Conservation (phyloP, 1,140 invertebrate species). For the Aphelinus atriplicis region DNA sequence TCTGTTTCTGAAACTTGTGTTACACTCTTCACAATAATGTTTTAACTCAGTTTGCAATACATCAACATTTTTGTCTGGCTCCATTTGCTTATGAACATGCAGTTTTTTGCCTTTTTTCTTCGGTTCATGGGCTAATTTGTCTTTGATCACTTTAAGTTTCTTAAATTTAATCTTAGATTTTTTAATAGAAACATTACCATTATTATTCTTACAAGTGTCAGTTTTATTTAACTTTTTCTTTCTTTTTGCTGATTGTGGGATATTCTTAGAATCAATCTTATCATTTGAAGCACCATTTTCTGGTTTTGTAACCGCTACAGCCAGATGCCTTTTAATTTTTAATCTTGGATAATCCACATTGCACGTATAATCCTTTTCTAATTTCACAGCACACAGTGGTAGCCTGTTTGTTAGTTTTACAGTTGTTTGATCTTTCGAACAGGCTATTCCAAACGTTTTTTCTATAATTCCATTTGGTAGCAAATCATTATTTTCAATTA, state of each 20-base stretch:
- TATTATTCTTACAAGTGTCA: neutral
- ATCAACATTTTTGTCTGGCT: neutral
- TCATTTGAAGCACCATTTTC: constrained; percentile 3
- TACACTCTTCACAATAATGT: constrained; percentile 54
- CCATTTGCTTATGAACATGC: neutral
- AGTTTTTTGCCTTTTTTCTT: constrained; percentile 21
- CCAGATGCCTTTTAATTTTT: constrained; percentile 34
- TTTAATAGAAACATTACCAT: constrained; percentile 36
- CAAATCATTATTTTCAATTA: constrained; percentile 6
- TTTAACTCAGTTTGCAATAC: constrained; percentile 42
- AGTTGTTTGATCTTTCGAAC: neutral
- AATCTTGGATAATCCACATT: constrained; percentile 34
- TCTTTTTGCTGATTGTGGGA: neutral
- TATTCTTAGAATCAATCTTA: neutral
- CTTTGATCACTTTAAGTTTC: neutral
- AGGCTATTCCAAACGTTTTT: neutral
- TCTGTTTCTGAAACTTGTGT: constrained; percentile 47
- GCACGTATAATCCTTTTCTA: constrained; percentile 34
- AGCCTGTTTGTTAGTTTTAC: neutral
- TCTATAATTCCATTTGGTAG: no score
- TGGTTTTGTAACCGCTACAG: constrained; percentile 4
- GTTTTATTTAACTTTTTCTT: constrained; percentile 1
- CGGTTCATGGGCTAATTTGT: neutral
- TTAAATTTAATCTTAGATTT: constrained; percentile 49
- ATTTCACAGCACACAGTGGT: constrained; percentile 30